phyloP scores from a whole-genome alignment of 2,888 invertebrate species.

The Sphecodes monilicornis region DNA sequence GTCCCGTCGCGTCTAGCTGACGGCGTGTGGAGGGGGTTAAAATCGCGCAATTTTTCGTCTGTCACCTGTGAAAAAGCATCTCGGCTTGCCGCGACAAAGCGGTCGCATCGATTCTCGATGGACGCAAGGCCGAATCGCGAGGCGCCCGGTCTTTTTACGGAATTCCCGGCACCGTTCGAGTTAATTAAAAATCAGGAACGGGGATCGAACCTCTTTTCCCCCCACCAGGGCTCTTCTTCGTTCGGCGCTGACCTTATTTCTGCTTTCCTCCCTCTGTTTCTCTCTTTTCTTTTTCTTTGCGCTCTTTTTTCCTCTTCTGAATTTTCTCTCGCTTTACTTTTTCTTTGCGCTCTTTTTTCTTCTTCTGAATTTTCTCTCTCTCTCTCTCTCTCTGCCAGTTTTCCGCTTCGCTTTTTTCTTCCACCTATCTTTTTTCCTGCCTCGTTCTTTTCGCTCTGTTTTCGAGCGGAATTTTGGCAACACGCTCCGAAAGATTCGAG shows the following conservation, averaged over 20 bases:
- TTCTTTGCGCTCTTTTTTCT: too few species aligned
- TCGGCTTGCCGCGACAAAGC: slow-evolving; percentile 8
- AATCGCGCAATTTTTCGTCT: slow-evolving; percentile 13
- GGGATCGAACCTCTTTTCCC: slow-evolving; percentile 29
- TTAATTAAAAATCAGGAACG: slow-evolving; percentile 59
- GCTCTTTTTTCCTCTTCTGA: too few species aligned
- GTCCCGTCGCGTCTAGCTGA: background rate
- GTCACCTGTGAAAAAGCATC: slow-evolving; percentile 8
- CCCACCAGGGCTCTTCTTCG: background rate
- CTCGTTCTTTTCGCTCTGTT: background rate
- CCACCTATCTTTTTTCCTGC: background rate
- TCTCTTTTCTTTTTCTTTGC: background rate
- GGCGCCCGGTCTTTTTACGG: slow-evolving; percentile 25
- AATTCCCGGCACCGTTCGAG: slow-evolving; percentile 8
- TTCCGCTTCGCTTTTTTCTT: background rate
- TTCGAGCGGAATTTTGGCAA: background rate
- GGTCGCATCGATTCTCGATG: slow-evolving; percentile 53
- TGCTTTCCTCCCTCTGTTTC: background rate
- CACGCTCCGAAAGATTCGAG: background rate
- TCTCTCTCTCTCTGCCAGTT: background rate
- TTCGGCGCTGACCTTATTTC: background rate
- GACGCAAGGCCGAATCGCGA: slow-evolving; percentile 29
- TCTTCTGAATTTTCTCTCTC: background rate
- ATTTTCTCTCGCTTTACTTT: background rate
- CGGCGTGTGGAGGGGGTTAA: background rate